phyloP scores from a whole-genome alignment of 1,140 invertebrate species.

The Phocides pigmalion region DNA sequence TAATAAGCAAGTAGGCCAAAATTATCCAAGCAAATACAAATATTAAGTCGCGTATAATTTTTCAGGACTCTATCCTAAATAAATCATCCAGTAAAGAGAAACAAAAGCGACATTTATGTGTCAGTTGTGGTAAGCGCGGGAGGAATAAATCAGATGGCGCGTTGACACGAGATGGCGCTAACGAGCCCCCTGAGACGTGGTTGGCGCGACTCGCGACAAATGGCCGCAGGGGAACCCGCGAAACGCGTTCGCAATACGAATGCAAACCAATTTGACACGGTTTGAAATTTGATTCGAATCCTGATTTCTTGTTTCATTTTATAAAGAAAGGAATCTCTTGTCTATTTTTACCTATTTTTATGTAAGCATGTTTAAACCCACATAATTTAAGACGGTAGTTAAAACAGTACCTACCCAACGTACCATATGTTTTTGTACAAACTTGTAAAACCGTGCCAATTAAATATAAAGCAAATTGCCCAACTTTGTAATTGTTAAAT shows the following conservation, averaged over 20 bases:
- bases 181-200: constrained; percentile 61
- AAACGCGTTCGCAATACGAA: constrained; percentile 49
- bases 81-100: constrained; percentile 59
- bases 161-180: constrained; percentile 61
- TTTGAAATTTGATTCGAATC: constrained; percentile 62
- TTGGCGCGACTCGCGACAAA: constrained; percentile 58
- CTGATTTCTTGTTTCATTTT: constrained; percentile 36
- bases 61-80: constrained; percentile 17
- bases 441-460: too few relatives aligned
- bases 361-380: too few relatives aligned
- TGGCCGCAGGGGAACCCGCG: constrained; percentile 61
- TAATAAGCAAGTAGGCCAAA: too few relatives aligned
- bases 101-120: constrained; percentile 79
- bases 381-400: too few relatives aligned
- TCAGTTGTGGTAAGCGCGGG: constrained; percentile 63
- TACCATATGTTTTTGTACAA: too few relatives aligned
- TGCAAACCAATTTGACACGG: constrained; percentile 62
- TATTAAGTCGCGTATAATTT: constrained; percentile 4
- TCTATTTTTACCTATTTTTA: neutral
- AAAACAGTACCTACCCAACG: too few relatives aligned
- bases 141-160: constrained; percentile 67
- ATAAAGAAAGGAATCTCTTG: neutral
- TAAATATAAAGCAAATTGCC: too few relatives aligned
- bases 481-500: too few relatives aligned
- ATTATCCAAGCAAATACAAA: too few relatives aligned